These are phyloP conservation scores for Drosophila prostipennis DNA, from an alignment of 2,888 invertebrate species.

Conservation along the genomic window DNA sequence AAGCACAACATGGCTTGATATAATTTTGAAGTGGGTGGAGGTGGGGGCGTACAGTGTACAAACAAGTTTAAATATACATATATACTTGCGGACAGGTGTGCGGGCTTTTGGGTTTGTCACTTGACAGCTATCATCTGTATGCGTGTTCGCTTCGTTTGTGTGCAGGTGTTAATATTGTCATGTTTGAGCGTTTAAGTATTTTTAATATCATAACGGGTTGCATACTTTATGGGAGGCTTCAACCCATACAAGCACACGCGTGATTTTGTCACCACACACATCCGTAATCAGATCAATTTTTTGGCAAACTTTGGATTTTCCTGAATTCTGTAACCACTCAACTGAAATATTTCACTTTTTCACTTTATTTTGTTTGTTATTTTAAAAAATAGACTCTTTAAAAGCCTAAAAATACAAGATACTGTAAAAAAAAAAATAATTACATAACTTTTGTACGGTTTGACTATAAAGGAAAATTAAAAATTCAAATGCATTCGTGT, in stretches of 20 bases:
- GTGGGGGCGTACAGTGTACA: not conserved
- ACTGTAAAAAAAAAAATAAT: too few relatives aligned
- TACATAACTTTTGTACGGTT: too few relatives aligned
- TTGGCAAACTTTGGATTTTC: not conserved
- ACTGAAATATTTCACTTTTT: too few relatives aligned
- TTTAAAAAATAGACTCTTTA: too few relatives aligned
- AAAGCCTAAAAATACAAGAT: too few relatives aligned
- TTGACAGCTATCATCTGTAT: constrained; percentile 29
- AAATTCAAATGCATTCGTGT: too few relatives aligned
- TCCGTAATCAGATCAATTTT: constrained; percentile 17
- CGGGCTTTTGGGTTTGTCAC: constrained; percentile 44
- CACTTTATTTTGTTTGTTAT: too few relatives aligned
- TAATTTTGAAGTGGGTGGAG: not conserved
- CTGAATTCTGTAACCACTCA: not conserved
- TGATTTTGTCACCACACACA: constrained; percentile 9
- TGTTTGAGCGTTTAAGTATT: constrained; percentile 55
- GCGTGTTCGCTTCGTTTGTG: constrained; percentile 20
- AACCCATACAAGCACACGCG: constrained; percentile 1
- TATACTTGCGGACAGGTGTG: constrained; percentile 32
- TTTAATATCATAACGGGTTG: constrained; percentile 56
- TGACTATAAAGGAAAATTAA: too few relatives aligned
- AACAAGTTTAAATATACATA: not conserved
- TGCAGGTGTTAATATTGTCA: constrained; percentile 51
- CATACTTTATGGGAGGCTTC: constrained; percentile 51
- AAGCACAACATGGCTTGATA: constrained; percentile 6